phyloP scores from a whole-genome alignment of 1,140 invertebrate genomes.

The Gryllus bimaculatus region DNA sequence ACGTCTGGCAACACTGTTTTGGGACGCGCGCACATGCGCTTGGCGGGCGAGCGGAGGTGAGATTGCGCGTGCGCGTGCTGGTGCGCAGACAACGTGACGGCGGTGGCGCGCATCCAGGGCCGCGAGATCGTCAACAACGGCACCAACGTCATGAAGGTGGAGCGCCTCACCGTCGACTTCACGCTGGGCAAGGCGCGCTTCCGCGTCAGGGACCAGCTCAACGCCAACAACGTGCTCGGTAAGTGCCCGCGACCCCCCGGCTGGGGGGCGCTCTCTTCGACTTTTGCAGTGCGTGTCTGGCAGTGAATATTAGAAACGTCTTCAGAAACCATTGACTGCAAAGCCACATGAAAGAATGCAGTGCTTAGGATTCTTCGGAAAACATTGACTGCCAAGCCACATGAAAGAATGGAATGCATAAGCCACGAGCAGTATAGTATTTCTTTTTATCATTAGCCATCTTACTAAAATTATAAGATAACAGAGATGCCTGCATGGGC shows the following conservation, averaged over 20 bases:
- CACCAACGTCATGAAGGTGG: slow-evolving; percentile 53
- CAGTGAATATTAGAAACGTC: not conserved
- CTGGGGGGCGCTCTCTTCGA: not conserved
- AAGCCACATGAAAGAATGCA: no score
- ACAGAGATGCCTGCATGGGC: no score
- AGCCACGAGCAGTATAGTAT: no score
- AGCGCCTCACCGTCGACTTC: slow-evolving; percentile 58
- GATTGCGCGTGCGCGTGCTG: not conserved
- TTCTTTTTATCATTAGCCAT: no score
- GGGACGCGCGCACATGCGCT: no score
- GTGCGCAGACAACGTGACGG: slow-evolving; percentile 53
- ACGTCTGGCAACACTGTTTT: no score
- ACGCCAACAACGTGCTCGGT: slow-evolving; percentile 64
- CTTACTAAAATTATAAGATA: no score
- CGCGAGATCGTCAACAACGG: slow-evolving; percentile 48
- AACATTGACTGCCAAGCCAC: no score
- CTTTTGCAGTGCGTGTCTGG: not conserved
- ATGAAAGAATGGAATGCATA: no score
- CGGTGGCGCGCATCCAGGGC: slow-evolving; percentile 58
- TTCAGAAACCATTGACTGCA: not conserved
- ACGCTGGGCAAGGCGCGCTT: slow-evolving; percentile 56
- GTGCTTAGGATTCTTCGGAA: no score
- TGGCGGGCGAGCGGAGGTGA: no score
- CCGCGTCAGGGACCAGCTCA: slow-evolving; percentile 56
- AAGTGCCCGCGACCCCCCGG: slow-evolving; percentile 21